These are phyloP conservation scores for Tinamus major DNA, from an alignment of 2,797 vertebrate genomes.

Conservation along the genomic window DNA sequence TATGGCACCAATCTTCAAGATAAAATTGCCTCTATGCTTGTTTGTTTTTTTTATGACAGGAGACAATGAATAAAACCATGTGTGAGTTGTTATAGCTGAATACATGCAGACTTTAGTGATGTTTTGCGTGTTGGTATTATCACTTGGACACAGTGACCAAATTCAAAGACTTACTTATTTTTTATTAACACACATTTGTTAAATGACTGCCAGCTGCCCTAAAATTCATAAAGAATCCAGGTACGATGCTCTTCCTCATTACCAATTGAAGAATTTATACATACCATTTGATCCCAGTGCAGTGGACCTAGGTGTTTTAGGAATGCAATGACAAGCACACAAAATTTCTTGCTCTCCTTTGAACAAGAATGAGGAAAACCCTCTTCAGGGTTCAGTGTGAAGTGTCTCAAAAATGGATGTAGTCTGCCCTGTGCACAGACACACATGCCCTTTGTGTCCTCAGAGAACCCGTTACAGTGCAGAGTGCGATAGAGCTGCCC, in stretches of 20 bases:
- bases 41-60: neutral
- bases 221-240: neutral
- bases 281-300: neutral
- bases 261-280: neutral
- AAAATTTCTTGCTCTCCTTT: neutral
- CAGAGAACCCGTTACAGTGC: neutral
- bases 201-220: neutral
- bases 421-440: neutral
- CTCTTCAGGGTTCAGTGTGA: neutral
- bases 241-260: neutral
- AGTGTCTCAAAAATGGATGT: neutral
- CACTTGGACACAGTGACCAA: neutral
- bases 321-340: neutral
- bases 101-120: neutral
- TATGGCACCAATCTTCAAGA: neutral
- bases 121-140: neutral
- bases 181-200: neutral
- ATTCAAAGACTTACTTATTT: neutral
- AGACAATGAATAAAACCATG: neutral
- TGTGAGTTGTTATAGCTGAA: neutral
- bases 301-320: neutral
- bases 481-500: neutral
- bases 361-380: neutral
- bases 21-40: neutral
- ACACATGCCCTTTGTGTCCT: neutral